Percentiles rank a stretch among this genome's conserved stretches.
These are phyloP conservation scores for Melinaea marsaeus DNA, from an alignment of 2,888 invertebrate genomes.

Conservation along the genomic window DNA sequence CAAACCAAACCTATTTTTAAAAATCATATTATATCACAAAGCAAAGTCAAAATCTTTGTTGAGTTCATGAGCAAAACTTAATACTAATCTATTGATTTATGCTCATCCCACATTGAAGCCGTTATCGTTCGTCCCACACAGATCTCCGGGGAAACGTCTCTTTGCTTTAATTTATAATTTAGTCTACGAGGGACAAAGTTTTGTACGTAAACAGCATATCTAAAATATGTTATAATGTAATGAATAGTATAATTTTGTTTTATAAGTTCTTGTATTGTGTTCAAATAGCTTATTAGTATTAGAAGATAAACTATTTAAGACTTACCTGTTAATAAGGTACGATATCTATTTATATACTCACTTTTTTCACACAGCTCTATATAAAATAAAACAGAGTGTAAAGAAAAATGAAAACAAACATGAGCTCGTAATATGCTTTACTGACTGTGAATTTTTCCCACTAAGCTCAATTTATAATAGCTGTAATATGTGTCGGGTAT, in stretches of 20 bases:
- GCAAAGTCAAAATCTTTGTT: slow-evolving; percentile 4
- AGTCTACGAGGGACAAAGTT: background rate
- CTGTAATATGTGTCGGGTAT: slow-evolving; percentile 43
- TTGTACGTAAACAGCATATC: too few species aligned
- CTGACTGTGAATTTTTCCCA: slow-evolving; percentile 26
- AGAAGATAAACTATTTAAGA: too few species aligned
- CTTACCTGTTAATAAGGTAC: too few species aligned
- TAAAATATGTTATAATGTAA: too few species aligned
- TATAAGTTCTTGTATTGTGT: too few species aligned
- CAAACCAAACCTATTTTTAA: background rate
- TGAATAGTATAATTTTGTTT: too few species aligned
- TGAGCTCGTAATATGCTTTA: slow-evolving; percentile 21
- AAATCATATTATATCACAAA: background rate
- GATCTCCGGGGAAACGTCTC: slow-evolving; percentile 10
- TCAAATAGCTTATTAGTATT: too few species aligned
- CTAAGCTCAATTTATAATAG: slow-evolving; percentile 33
- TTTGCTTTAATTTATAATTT: slow-evolving; percentile 3
- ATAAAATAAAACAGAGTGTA: slow-evolving; percentile 3
- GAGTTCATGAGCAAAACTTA: slow-evolving; percentile 12
- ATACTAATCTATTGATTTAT: slow-evolving; percentile 28
- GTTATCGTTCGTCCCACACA: slow-evolving; percentile 25
- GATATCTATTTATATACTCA: too few species aligned
- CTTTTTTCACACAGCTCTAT: background rate
- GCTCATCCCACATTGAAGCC: slow-evolving; percentile 17
- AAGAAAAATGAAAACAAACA: slow-evolving; percentile 18